Conservation (phyloP, 2,113 vertebrate genomes). For the Gobius niger region DNA sequence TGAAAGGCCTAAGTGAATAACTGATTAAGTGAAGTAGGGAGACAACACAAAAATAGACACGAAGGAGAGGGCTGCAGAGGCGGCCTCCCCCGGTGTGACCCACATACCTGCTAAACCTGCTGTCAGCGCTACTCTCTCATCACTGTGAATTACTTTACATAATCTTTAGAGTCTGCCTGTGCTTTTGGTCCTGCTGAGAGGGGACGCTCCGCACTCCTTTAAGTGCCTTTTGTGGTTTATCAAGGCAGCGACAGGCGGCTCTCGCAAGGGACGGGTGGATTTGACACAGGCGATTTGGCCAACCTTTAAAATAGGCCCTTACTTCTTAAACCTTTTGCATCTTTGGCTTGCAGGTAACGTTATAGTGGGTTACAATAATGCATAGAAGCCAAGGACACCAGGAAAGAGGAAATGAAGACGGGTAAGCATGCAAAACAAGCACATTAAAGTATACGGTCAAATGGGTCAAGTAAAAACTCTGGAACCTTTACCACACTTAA, state of each 20-base stretch:
- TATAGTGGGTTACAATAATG: slow-evolving; percentile 34
- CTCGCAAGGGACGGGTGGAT: slow-evolving; percentile 20
- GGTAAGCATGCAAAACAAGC: not conserved
- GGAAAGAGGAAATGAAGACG: not conserved
- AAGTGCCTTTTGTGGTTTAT: slow-evolving; percentile 49
- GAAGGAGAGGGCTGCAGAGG: slow-evolving; percentile 58
- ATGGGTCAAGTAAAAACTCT: too few species aligned
- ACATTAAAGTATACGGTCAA: too few species aligned
- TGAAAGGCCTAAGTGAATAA: slow-evolving; percentile 60
- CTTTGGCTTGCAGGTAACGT: slow-evolving; percentile 19
- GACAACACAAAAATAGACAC: slow-evolving; percentile 70
- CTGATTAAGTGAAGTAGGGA: slow-evolving; percentile 60
- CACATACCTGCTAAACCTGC: slow-evolving; percentile 74
- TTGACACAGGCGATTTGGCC: slow-evolving; percentile 25
- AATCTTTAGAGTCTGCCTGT: slow-evolving; percentile 65
- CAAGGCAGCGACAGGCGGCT: slow-evolving; percentile 25
- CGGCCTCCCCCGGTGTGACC: slow-evolving; percentile 73
- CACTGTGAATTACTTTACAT: slow-evolving; percentile 78
- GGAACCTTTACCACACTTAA: too few species aligned
- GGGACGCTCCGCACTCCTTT: slow-evolving; percentile 37
- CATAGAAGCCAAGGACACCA: not conserved
- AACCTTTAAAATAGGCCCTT: slow-evolving; percentile 41
- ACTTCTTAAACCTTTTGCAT: not conserved
- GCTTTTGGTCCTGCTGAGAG: slow-evolving; percentile 35
- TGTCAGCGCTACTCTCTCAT: slow-evolving; percentile 71